Evolutionary conservation across 2,113 vertebrate genomes (phyloP).

Genomic region (Machaerirhynchus nigripectus): DNA sequence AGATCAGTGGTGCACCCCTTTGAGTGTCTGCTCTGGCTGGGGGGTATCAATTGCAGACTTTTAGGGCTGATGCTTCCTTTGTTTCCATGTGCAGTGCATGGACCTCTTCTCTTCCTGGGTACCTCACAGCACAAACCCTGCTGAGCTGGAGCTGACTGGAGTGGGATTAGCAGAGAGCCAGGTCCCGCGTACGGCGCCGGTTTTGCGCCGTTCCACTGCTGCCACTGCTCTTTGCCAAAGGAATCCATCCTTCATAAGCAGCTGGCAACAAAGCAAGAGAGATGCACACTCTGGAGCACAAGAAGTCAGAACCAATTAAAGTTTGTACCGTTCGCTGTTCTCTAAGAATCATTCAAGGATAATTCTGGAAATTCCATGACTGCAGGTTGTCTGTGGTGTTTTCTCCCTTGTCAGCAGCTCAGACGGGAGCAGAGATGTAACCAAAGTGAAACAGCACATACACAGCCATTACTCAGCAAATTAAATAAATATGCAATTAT

Average conservation of each 20-base stretch:
- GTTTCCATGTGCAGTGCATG: not conserved
- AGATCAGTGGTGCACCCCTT: not conserved
- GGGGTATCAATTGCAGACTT: not conserved
- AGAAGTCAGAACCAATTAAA: not conserved
- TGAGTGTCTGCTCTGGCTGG: not conserved
- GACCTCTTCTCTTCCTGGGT: not conserved
- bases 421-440: not conserved
- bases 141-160: not conserved
- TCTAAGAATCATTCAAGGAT: not conserved
- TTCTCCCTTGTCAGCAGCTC: not conserved
- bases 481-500: not conserved
- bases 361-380: not conserved
- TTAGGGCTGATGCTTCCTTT: not conserved
- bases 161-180: not conserved
- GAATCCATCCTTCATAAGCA: not conserved
- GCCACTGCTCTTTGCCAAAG: not conserved
- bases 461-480: not conserved
- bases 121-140: not conserved
- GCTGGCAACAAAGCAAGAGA: not conserved
- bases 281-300: not conserved
- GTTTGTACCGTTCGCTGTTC: not conserved
- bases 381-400: not conserved
- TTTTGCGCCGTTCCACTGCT: not conserved
- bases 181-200: rapidly evolving
- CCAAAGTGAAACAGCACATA: not conserved